Percentiles rank a stretch among this genome's conserved stretches.
These are phyloP conservation scores for Geotrypetes seraphini DNA, from an alignment of 2,797 vertebrate genomes.

Conservation along the genomic window DNA sequence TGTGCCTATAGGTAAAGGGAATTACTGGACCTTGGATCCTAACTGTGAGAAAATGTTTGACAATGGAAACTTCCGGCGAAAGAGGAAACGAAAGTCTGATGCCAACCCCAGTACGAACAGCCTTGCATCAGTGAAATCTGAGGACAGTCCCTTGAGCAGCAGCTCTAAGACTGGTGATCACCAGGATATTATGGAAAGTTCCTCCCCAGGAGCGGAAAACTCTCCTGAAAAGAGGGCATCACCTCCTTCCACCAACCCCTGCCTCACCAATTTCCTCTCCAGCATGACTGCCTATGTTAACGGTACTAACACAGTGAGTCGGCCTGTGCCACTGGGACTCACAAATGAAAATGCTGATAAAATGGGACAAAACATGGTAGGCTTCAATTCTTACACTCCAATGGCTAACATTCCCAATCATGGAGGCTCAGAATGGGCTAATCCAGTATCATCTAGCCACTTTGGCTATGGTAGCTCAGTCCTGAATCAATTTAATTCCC, in stretches of 20 bases:
- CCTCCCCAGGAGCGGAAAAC: constrained; percentile 23
- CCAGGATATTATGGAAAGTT: constrained; percentile 55
- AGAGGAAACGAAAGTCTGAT: constrained; percentile 83
- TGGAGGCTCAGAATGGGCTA: constrained; percentile 63
- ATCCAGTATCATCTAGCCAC: constrained; percentile 54
- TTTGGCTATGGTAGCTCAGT: constrained; percentile 71
- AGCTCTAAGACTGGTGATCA: constrained; percentile 64
- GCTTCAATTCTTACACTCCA: constrained; percentile 71
- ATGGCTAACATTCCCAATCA: constrained; percentile 51
- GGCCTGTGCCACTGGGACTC: constrained; percentile 66
- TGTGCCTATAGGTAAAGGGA: constrained; percentile 75
- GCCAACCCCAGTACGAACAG: constrained; percentile 26
- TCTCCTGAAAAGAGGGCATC: constrained; percentile 69
- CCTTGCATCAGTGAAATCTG: constrained; percentile 44
- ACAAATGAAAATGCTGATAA: constrained; percentile 68
- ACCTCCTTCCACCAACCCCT: constrained; percentile 58
- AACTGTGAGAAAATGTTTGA: constrained; percentile 96
- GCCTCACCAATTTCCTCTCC: constrained; percentile 78
- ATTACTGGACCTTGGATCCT: constrained; percentile 92
- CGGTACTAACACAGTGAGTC: constrained; percentile 32
- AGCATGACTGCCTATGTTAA: constrained; percentile 68
- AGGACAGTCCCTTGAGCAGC: constrained; percentile 29
- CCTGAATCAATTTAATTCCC: constrained; percentile 78
- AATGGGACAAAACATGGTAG: constrained; percentile 57
- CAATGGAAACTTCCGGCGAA: constrained; percentile 90